These are phyloP conservation scores for Azorinus chamasolen DNA, from an alignment of 2,888 invertebrate species.

Conservation along the genomic window DNA sequence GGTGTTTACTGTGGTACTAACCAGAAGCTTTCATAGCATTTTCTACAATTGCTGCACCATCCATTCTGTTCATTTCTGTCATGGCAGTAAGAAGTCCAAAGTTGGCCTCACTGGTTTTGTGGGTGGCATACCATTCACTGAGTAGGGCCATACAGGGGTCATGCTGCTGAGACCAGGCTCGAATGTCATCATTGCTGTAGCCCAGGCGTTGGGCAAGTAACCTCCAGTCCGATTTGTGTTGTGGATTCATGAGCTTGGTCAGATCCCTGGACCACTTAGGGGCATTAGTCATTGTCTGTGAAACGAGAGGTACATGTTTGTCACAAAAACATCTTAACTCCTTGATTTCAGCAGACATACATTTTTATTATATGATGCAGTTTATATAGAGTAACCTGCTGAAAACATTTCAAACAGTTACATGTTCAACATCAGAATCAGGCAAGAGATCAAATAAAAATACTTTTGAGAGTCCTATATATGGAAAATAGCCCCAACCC, in stretches of 20 bases:
- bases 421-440: too few relatives aligned
- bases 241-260: slow-evolving; percentile 80
- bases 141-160: slow-evolving; percentile 85
- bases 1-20: too few relatives aligned
- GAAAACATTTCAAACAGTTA: too few relatives aligned
- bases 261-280: slow-evolving; percentile 84
- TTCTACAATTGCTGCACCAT: slow-evolving; percentile 82
- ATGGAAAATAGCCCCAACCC: too few relatives aligned
- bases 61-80: slow-evolving; percentile 82
- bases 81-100: slow-evolving; percentile 79
- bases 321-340: too few relatives aligned
- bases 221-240: slow-evolving; percentile 82
- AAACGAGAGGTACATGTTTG: too few relatives aligned
- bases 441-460: too few relatives aligned
- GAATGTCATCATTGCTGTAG: slow-evolving; percentile 83
- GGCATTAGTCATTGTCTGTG: slow-evolving; percentile 84
- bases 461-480: too few relatives aligned
- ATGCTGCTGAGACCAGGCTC: slow-evolving; percentile 82
- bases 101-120: slow-evolving; percentile 82
- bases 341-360: too few relatives aligned
- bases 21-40: slow-evolving; percentile 81
- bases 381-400: too few relatives aligned
- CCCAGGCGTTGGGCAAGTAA: slow-evolving; percentile 82
- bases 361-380: too few relatives aligned
- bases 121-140: slow-evolving; percentile 84